phyloP scores from a whole-genome alignment of 1,140 invertebrate genomes.

The Papilio helenus region DNA sequence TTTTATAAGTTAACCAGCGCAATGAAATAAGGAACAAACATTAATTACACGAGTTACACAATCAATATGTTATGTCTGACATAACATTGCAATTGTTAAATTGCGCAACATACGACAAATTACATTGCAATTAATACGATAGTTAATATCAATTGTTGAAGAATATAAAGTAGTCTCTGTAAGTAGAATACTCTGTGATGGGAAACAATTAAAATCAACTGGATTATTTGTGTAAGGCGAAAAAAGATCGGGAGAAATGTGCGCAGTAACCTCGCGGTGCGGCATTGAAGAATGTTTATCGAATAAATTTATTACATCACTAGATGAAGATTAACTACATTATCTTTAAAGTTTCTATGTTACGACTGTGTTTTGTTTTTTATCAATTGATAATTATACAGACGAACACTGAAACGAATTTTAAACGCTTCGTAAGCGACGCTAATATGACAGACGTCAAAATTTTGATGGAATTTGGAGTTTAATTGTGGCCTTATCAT shows the following conservation, averaged over 20 bases:
- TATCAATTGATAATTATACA: background rate
- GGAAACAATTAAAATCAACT: slow-evolving; percentile 56
- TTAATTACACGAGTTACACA: slow-evolving; percentile 23
- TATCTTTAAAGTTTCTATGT: background rate
- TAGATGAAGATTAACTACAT: slow-evolving; percentile 12
- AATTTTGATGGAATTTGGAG: no score
- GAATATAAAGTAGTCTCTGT: slow-evolving; percentile 18
- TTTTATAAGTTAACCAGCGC: background rate
- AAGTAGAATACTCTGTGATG: slow-evolving; percentile 42
- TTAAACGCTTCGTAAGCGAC: no score
- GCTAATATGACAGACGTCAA: no score
- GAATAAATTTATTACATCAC: slow-evolving; percentile 26
- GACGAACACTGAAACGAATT: no score
- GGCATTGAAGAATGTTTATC: slow-evolving; percentile 44
- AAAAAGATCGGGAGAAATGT: slow-evolving; percentile 52
- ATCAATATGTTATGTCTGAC: slow-evolving; percentile 10
- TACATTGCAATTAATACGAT: slow-evolving; percentile 5
- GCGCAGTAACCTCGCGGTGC: slow-evolving; percentile 42
- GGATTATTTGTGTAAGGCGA: slow-evolving; percentile 57
- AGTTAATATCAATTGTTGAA: background rate
- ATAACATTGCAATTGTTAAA: slow-evolving; percentile 26
- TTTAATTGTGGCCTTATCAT: no score
- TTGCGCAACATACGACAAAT: slow-evolving; percentile 25
- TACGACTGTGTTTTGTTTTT: background rate
- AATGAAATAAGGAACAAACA: background rate